Base-by-base conservation (phyloP, 2,888 invertebrate species). In the Drosophila bunnanda region DNA sequence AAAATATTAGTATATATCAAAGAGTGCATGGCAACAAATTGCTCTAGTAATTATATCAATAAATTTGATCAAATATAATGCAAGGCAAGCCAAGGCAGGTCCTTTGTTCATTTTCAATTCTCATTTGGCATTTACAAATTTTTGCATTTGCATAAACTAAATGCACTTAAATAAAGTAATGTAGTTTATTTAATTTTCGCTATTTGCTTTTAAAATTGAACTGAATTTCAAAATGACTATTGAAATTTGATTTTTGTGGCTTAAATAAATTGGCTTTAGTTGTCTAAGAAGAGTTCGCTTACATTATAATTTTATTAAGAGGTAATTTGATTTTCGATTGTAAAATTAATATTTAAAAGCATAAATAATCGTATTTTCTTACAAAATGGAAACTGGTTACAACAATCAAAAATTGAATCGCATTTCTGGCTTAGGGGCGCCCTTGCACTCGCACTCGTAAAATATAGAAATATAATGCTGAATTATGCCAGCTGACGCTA, bases 401-500 rank as follows among this genome's bases (percentile, higher is more conserved):
- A 39, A 41, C 20, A 62, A 58, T 52, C 30, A 56, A 52, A 56
- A 60, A 60, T 46, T 34, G 53, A 55, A 68, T 68, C 53, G 54
- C 43, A 54, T 68, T 59, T 64, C 52, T 55, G 52, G 68, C 67
- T 64, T 64, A 72, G 43, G 67, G 44, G 53, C 44, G 56, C 39
- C 69, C 48, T 32, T 50, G 48, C 17, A 54, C 41, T 54, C 39
- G 52, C 22, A 58, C 54, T 50, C 60, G 64, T 62, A 73, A 70
- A 64, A 82, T 68, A 66, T 64, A 59, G 65, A 60, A 77, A 67
- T 62, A 70, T 61, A 72, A 76, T 66, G 77, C 81, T 79, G 86
- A 86, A 75, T 74, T 83, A 83, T 81, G 86, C 83, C 87, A 83
- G 83, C 79, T 83, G 83, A 65, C 75, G 72, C 75, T 73, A 68